Conservation (phyloP, 2,888 invertebrate species). For the Tipula lateralis region DNA sequence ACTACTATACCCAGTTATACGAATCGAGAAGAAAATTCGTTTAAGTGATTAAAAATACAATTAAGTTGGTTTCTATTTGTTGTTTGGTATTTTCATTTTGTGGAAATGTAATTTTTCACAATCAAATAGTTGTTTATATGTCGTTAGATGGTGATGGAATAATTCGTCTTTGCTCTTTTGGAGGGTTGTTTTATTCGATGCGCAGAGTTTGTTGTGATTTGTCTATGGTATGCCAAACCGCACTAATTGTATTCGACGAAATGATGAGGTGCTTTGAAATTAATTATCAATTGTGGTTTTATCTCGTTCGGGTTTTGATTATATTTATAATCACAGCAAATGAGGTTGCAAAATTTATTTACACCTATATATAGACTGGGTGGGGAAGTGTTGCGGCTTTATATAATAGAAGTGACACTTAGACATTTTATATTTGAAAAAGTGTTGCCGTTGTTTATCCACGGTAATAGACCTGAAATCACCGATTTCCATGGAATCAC, state of each 20-base stretch:
- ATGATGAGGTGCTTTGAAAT: not conserved
- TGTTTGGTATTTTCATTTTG: not conserved
- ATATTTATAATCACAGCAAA: too few species aligned
- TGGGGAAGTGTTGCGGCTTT: too few species aligned
- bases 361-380: too few species aligned
- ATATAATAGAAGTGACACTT: too few species aligned
- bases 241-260: not conserved
- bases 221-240: not conserved
- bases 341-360: too few species aligned
- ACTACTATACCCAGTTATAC: not conserved
- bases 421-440: too few species aligned
- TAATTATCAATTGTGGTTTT: not conserved
- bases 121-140: not conserved
- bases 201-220: not conserved
- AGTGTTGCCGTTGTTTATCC: too few species aligned
- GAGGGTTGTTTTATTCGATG: not conserved
- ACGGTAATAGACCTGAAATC: too few species aligned
- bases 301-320: not conserved
- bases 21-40: not conserved
- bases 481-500: too few species aligned
- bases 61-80: not conserved
- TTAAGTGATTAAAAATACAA: constrained; percentile 9
- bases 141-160: not conserved
- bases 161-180: not conserved
- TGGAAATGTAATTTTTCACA: not conserved